Conservation (phyloP, 2,113 vertebrate genomes). For the Anolis carolinensis region DNA sequence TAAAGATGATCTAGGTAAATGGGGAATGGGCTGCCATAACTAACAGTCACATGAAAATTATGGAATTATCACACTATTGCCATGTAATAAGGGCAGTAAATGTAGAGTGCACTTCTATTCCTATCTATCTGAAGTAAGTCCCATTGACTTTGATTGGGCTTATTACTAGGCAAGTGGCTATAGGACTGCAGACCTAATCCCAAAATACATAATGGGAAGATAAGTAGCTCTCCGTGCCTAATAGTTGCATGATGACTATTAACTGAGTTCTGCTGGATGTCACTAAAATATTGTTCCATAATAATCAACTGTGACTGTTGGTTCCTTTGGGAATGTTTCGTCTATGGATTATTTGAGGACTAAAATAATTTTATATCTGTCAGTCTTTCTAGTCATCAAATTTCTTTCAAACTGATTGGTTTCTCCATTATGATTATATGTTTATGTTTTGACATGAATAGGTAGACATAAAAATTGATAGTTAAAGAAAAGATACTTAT, state of each 20-base stretch:
- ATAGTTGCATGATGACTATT: conserved; percentile 38
- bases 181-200: background rate
- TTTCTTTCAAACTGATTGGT: conserved; percentile 78
- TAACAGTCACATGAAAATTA: conserved; percentile 82
- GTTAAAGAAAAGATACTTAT: conserved; percentile 22
- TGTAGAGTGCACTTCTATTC: conserved; percentile 13
- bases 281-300: conserved; percentile 83
- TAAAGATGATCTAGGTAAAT: conserved; percentile 99
- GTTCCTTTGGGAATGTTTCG: conserved; percentile 73
- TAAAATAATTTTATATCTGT: conserved; percentile 61
- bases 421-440: conserved; percentile 76
- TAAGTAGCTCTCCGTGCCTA: conserved; percentile 31
- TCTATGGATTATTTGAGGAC: conserved; percentile 71
- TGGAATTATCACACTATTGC: conserved; percentile 80
- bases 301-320: conserved; percentile 82
- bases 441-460: conserved; percentile 20
- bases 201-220: conserved; percentile 25
- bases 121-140: background rate
- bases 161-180: background rate
- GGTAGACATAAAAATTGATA: conserved; percentile 20
- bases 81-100: conserved; percentile 59
- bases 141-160: background rate
- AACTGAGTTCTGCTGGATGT: conserved; percentile 44
- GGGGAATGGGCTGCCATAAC: conserved; percentile 78
- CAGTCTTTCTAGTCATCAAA: conserved; percentile 47